Evolutionary conservation across 2,797 vertebrate genomes (phyloP).

Genomic region (Sciurus carolinensis): DNA sequence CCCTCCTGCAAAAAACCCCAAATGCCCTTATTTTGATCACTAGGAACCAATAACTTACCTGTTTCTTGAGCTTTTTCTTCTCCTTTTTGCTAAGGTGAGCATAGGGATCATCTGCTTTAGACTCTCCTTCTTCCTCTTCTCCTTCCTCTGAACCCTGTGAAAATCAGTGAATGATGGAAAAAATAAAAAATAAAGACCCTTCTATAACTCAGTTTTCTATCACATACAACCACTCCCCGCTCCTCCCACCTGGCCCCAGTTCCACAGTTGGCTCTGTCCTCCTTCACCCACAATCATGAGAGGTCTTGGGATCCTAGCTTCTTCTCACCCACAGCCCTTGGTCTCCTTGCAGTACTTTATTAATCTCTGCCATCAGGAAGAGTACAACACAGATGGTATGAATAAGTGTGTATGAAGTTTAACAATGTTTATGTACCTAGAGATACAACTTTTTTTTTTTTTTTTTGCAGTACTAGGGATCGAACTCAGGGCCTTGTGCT

Average conservation of each 20-base stretch:
- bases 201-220: neutral
- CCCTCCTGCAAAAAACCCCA: neutral
- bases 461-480: no score
- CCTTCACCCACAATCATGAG: neutral
- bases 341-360: neutral
- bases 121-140: slow-evolving; percentile 86
- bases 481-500: no score
- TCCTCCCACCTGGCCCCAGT: neutral
- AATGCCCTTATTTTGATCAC: neutral
- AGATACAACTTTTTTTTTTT: neutral
- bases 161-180: neutral
- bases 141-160: slow-evolving; percentile 84
- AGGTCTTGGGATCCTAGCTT: neutral
- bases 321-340: neutral
- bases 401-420: accelerated
- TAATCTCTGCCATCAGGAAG: neutral
- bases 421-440: accelerated
- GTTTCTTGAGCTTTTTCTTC: slow-evolving; percentile 96
- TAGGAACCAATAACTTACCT: slow-evolving; percentile 86
- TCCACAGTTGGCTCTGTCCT: neutral
- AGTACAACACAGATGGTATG: no score
- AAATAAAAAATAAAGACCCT: neutral
- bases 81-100: slow-evolving; percentile 96
- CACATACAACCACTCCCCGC: neutral
- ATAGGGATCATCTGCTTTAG: slow-evolving; percentile 89